A percentile compares a stretch with the other conserved stretches of the same genome.
Evolutionary conservation across 2,797 vertebrate species (phyloP).

Genomic region (Intellagama lesueurii): DNA sequence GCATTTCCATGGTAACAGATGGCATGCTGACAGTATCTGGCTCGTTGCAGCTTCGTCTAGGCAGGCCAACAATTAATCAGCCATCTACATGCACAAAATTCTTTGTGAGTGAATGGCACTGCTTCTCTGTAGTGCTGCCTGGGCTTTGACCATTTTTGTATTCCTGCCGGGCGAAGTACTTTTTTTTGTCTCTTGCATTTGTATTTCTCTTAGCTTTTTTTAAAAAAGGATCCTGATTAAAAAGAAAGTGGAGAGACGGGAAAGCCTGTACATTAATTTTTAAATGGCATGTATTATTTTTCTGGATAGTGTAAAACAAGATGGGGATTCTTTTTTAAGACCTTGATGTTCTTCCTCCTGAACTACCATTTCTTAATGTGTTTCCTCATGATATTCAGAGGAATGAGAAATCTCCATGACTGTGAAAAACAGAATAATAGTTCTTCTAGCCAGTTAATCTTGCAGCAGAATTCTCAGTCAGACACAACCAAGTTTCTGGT

Average conservation of each 20-base stretch:
- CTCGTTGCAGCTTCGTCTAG: conserved; percentile 88
- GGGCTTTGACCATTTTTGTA: conserved; percentile 85
- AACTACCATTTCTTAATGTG: conserved; percentile 19
- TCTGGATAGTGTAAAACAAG: conserved; percentile 51
- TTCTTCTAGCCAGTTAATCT: no score
- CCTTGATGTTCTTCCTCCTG: conserved; percentile 54
- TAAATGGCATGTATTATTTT: conserved; percentile 72
- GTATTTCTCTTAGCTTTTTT: conserved; percentile 81
- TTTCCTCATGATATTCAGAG: conserved; percentile 49
- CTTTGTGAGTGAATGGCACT: conserved; percentile 87
- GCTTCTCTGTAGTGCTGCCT: conserved; percentile 86
- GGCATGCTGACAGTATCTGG: conserved; percentile 90
- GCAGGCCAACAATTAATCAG: conserved; percentile 90
- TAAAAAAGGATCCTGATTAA: conserved; percentile 64
- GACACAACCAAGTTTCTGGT: conserved; percentile 5
- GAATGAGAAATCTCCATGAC: not conserved
- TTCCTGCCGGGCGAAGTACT: conserved; percentile 87
- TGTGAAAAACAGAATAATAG: not conserved
- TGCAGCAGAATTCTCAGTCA: not conserved
- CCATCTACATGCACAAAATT: conserved; percentile 88
- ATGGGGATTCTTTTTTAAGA: conserved; percentile 53
- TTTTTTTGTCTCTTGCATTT: conserved; percentile 83
- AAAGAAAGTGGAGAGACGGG: conserved; percentile 73
- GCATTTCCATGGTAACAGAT: conserved; percentile 92
- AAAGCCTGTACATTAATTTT: conserved; percentile 74